phyloP scores from a whole-genome alignment of 2,797 vertebrate species.

The Oreortyx pictus region DNA sequence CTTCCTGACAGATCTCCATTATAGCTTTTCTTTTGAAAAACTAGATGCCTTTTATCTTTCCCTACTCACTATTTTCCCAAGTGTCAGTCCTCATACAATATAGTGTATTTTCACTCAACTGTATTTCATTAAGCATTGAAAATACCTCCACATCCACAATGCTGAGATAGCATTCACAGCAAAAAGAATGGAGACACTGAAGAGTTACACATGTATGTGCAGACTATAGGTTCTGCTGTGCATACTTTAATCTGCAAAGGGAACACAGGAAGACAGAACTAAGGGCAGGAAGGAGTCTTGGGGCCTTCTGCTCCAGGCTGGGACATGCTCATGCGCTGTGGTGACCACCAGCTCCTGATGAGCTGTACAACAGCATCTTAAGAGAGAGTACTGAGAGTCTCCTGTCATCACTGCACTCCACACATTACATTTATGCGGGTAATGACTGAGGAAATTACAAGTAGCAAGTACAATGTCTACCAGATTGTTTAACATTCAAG shows the following conservation, averaged over 20 bases:
- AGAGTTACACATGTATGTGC: background rate
- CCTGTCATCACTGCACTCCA: background rate
- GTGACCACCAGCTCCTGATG: background rate
- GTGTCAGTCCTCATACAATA: background rate
- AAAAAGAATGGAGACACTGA: background rate
- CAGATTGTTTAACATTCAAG: background rate
- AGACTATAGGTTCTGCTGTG: background rate
- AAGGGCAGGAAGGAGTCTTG: background rate
- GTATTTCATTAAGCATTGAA: slow-evolving; percentile 24
- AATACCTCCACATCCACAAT: background rate
- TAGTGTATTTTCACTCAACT: slow-evolving; percentile 22
- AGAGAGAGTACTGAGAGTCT: background rate
- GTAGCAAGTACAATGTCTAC: background rate
- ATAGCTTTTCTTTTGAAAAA: slow-evolving; percentile 32
- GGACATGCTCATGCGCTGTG: fast-evolving
- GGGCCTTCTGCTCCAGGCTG: background rate
- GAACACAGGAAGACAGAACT: background rate
- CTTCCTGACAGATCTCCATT: slow-evolving; percentile 11
- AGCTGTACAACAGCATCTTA: background rate
- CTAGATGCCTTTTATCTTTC: slow-evolving; percentile 9
- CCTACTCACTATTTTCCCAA: background rate
- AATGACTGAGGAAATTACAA: background rate
- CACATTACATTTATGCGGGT: background rate
- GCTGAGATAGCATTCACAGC: background rate
- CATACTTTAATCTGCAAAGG: background rate